These are phyloP conservation scores for Pipa parva DNA, from an alignment of 2,113 vertebrate species.

Conservation along the genomic window DNA sequence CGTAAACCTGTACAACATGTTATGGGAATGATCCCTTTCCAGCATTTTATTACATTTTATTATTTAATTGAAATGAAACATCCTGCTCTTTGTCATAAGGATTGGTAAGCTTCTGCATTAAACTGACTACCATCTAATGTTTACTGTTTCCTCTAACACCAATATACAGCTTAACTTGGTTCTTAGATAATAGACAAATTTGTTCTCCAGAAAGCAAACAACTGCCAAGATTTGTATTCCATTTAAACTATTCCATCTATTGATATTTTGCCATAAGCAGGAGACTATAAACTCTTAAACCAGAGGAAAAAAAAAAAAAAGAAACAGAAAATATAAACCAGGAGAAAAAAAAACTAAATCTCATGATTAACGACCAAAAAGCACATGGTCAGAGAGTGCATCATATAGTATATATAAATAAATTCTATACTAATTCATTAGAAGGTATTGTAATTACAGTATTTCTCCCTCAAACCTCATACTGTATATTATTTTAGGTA, in stretches of 20 bases:
- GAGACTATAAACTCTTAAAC: not conserved
- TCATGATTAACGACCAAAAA: too few species aligned
- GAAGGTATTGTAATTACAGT: too few species aligned
- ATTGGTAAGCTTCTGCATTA: slow-evolving; percentile 1
- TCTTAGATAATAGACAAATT: slow-evolving; percentile 33
- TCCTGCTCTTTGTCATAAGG: slow-evolving; percentile 33
- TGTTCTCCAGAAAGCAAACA: slow-evolving; percentile 33
- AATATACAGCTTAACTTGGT: slow-evolving; percentile 13
- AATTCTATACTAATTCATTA: too few species aligned
- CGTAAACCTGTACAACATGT: slow-evolving; percentile 20
- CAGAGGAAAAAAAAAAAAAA: not conserved
- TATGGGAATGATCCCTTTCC: slow-evolving; percentile 27
- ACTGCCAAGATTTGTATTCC: slow-evolving; percentile 29
- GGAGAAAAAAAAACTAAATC: too few species aligned
- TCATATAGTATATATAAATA: too few species aligned
- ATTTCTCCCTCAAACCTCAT: too few species aligned
- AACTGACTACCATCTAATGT: slow-evolving; percentile 24
- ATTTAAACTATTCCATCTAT: slow-evolving; percentile 32
- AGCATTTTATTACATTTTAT: slow-evolving; percentile 25
- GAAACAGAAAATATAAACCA: too few species aligned
- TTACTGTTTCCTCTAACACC: slow-evolving; percentile 16
- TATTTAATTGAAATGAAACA: slow-evolving; percentile 33
- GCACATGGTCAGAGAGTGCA: too few species aligned
- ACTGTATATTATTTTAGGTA: too few species aligned
- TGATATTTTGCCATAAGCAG: slow-evolving; percentile 22